Percentiles rank a stretch among this genome's conserved stretches.
Conservation (phyloP, 1,140 invertebrate genomes). For the Drosophila funebris region DNA sequence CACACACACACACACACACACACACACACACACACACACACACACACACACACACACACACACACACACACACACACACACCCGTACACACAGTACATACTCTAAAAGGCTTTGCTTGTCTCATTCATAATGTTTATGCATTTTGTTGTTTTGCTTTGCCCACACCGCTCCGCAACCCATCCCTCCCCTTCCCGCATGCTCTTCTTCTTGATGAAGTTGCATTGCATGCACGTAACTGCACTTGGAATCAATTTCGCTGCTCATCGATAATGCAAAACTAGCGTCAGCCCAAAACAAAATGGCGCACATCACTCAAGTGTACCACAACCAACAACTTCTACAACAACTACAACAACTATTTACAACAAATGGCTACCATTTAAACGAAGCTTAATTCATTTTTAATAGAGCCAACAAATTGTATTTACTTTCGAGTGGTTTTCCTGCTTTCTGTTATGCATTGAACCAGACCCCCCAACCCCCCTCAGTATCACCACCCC, state of each 20-base stretch:
- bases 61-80: slow-evolving; percentile 1
- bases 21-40: background rate
- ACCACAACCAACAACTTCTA: slow-evolving; percentile 10
- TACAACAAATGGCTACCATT: slow-evolving; percentile 19
- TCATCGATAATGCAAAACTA: slow-evolving; percentile 72
- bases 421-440: slow-evolving; percentile 71
- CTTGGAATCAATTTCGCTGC: slow-evolving; percentile 73
- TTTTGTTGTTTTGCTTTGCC: slow-evolving; percentile 1
- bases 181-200: background rate
- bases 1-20: background rate
- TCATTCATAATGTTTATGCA: slow-evolving; percentile 47
- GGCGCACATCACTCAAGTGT: slow-evolving; percentile 54
- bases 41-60: background rate
- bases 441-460: slow-evolving; percentile 11
- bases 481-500: no score
- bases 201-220: background rate
- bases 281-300: slow-evolving; percentile 60
- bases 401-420: slow-evolving; percentile 72
- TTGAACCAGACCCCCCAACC: no score
- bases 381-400: slow-evolving; percentile 66
- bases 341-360: background rate
- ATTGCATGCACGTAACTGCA: slow-evolving; percentile 72
- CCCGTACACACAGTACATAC: background rate
- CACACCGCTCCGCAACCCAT: background rate
- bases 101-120: slow-evolving; percentile 46